Evolutionary conservation across 2,888 invertebrate species (phyloP).

Genomic region (Pyrochroa serraticornis): DNA sequence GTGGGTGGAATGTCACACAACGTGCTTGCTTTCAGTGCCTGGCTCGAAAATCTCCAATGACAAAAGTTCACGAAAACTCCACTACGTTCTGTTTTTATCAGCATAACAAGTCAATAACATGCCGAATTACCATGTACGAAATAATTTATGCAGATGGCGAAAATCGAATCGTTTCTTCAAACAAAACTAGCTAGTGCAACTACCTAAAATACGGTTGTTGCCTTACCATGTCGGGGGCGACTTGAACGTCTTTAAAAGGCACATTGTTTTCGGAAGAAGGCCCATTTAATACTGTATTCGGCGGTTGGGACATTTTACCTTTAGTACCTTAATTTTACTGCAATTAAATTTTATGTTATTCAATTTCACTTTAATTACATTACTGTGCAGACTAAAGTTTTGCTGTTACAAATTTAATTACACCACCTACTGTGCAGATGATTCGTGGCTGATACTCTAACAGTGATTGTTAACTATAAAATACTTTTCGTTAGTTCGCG

Average conservation of each 20-base stretch:
- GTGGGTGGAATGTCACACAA: slow-evolving; percentile 34
- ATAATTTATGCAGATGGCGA: slow-evolving; percentile 4
- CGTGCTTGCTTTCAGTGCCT: slow-evolving; percentile 37
- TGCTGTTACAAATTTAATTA: not conserved
- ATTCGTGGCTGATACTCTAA: not conserved
- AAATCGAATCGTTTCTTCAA: not conserved
- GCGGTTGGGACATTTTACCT: slow-evolving; percentile 42
- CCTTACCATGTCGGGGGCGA: slow-evolving; percentile 40
- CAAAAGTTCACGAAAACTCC: slow-evolving; percentile 33
- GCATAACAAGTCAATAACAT: slow-evolving; percentile 28
- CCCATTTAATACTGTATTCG: slow-evolving; percentile 46
- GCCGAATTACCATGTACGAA: slow-evolving; percentile 17
- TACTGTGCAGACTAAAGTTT: slow-evolving; percentile 14
- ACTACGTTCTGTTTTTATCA: slow-evolving; percentile 19
- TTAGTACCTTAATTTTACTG: slow-evolving; percentile 29
- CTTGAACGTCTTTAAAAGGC: slow-evolving; percentile 40
- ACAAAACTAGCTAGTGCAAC: not conserved
- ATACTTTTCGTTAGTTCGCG: slow-evolving; percentile 5
- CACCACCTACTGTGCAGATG: slow-evolving; percentile 4
- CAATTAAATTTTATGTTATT: slow-evolving; percentile 47
- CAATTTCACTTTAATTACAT: slow-evolving; percentile 16
- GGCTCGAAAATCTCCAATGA: slow-evolving; percentile 39
- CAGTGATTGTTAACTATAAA: slow-evolving; percentile 5
- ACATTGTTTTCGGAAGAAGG: slow-evolving; percentile 44
- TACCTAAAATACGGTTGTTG: not conserved